Conservation (phyloP, 1,140 invertebrate genomes). For the Trissolcus basalis region DNA sequence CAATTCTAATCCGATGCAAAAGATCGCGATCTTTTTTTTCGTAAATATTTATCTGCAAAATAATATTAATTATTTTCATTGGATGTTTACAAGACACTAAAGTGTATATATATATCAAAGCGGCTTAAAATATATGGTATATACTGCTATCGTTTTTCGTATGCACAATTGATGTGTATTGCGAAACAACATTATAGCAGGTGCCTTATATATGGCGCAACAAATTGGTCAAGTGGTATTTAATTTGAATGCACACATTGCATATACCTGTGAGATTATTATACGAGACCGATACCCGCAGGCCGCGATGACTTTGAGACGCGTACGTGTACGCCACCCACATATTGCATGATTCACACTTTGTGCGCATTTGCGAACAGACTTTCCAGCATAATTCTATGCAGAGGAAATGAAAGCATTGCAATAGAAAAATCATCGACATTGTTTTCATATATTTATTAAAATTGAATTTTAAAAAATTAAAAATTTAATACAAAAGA, state of each 20-base stretch:
- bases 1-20: no score
- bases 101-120: no score
- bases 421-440: slow-evolving; percentile 2
- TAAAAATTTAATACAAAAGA: no score
- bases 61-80: no score
- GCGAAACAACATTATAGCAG: slow-evolving; percentile 50
- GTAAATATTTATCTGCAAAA: no score
- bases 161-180: slow-evolving; percentile 30
- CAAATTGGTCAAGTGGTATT: slow-evolving; percentile 60
- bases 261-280: slow-evolving; percentile 38
- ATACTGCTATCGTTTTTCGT: no score
- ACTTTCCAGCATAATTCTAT: not conserved
- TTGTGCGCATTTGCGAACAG: slow-evolving; percentile 4
- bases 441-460: no score
- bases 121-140: no score
- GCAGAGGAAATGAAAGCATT: slow-evolving; percentile 30
- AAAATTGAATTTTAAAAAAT: no score
- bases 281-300: slow-evolving; percentile 48
- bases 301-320: slow-evolving; percentile 50
- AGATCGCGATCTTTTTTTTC: no score
- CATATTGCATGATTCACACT: slow-evolving; percentile 48
- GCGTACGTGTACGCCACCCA: slow-evolving; percentile 38
- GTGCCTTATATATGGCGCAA: slow-evolving; percentile 58
- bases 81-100: no score
- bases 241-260: slow-evolving; percentile 51